Evolutionary conservation across 2,113 vertebrate genomes (phyloP).

Genomic region (Parotia lawesii): DNA sequence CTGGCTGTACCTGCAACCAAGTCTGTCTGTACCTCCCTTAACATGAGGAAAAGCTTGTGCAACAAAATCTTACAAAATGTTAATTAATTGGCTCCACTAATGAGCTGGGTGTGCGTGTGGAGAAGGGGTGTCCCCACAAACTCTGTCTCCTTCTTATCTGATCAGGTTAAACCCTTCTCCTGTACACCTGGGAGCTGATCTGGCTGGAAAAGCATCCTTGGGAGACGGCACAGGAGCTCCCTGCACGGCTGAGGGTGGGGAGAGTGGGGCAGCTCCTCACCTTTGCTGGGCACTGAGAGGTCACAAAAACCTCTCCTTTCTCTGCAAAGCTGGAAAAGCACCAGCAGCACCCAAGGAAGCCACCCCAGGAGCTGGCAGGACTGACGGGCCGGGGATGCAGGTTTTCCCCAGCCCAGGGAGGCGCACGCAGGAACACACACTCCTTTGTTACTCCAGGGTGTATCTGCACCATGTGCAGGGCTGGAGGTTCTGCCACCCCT

Average conservation of each 20-base stretch:
- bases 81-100: neutral
- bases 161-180: neutral
- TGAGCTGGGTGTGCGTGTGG: neutral
- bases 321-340: neutral
- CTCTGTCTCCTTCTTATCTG: neutral
- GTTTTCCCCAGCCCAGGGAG: neutral
- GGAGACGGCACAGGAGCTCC: neutral
- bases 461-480: constrained; percentile 19
- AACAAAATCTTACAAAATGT: neutral
- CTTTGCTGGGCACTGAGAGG: neutral
- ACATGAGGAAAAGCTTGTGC: neutral
- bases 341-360: neutral
- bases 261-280: neutral
- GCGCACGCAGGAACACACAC: neutral
- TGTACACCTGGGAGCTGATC: neutral
- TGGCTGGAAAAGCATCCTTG: fast-evolving
- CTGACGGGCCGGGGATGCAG: neutral
- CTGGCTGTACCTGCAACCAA: neutral
- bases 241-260: fast-evolving
- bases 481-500: constrained; percentile 64
- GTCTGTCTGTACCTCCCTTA: neutral
- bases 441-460: constrained; percentile 28
- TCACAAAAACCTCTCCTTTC: neutral
- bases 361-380: neutral
- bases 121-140: neutral